Conservation (phyloP, 2,113 vertebrate genomes). For the Prionailurus viverrinus region DNA sequence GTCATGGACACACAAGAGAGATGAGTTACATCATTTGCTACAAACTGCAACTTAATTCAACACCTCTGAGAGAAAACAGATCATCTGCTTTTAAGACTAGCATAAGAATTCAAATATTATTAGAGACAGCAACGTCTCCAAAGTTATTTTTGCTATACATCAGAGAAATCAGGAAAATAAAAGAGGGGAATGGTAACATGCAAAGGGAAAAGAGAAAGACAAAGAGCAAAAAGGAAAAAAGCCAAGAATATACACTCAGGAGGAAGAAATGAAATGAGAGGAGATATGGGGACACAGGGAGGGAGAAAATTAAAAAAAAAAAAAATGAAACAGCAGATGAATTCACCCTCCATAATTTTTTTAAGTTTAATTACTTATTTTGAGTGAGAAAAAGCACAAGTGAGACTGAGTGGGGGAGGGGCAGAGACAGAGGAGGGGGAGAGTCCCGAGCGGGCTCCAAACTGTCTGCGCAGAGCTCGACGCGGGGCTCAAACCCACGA, state of each 20-base stretch:
- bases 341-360: background rate
- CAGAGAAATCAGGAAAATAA: background rate
- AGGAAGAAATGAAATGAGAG: background rate
- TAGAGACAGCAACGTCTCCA: background rate
- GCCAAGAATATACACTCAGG: rapidly evolving
- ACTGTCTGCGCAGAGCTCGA: no score
- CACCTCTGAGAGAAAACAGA: background rate
- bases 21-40: background rate
- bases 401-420: no score
- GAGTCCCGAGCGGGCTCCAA: no score
- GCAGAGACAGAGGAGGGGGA: no score
- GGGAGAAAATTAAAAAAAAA: background rate
- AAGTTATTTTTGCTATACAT: background rate
- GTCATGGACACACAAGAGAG: background rate
- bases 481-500: no score
- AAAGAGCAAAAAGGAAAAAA: background rate
- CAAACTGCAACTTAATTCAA: background rate
- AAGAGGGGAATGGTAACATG: background rate
- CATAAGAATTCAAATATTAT: conserved; percentile 1
- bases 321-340: background rate
- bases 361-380: no score
- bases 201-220: background rate
- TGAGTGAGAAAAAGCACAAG: no score
- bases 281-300: background rate
- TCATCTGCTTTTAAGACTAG: background rate